Percentiles rank a stretch among this genome's conserved stretches.
These are phyloP conservation scores for Chloroclystis v-ata DNA, from an alignment of 2,888 invertebrate species.

Conservation along the genomic window DNA sequence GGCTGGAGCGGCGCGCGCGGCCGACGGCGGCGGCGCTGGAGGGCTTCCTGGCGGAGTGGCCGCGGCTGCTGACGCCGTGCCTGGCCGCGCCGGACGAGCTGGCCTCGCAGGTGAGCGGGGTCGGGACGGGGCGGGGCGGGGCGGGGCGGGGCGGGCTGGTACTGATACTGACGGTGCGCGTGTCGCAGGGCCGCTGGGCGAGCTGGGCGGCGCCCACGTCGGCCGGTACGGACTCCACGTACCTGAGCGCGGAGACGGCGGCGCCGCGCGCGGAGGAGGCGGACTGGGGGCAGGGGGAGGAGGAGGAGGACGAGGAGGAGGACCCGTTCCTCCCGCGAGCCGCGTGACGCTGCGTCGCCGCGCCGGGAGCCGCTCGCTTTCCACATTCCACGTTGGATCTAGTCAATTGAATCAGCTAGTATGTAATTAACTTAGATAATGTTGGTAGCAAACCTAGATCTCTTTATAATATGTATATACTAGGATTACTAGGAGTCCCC, in stretches of 20 bases:
- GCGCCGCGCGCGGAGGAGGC: slow-evolving; percentile 29
- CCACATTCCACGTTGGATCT: too few species aligned
- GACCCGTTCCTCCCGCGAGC: slow-evolving; percentile 38
- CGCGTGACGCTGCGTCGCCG: neutral
- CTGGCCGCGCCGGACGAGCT: slow-evolving; percentile 43
- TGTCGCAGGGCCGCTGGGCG: neutral
- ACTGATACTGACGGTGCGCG: too few species aligned
- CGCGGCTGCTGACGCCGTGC: slow-evolving; percentile 10
- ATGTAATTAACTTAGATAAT: too few species aligned
- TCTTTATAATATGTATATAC: too few species aligned
- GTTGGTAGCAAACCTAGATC: too few species aligned
- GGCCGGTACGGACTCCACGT: slow-evolving; percentile 51
- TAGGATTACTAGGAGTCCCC: too few species aligned
- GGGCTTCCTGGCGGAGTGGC: slow-evolving; percentile 3
- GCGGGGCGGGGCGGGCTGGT: too few species aligned
- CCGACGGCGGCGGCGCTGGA: slow-evolving; percentile 21
- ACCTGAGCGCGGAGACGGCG: slow-evolving; percentile 45
- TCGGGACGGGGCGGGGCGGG: too few species aligned
- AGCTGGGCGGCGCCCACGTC: slow-evolving; percentile 32
- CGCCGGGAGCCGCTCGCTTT: neutral
- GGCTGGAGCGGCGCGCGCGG: slow-evolving; percentile 10
- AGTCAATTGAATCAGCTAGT: too few species aligned
- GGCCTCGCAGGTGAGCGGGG: too few species aligned
- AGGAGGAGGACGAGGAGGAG: slow-evolving; percentile 35
- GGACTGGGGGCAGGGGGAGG: slow-evolving; percentile 40